Evolutionary conservation across 2,797 vertebrate genomes (phyloP).

Genomic region (Fistularia commersonii): DNA sequence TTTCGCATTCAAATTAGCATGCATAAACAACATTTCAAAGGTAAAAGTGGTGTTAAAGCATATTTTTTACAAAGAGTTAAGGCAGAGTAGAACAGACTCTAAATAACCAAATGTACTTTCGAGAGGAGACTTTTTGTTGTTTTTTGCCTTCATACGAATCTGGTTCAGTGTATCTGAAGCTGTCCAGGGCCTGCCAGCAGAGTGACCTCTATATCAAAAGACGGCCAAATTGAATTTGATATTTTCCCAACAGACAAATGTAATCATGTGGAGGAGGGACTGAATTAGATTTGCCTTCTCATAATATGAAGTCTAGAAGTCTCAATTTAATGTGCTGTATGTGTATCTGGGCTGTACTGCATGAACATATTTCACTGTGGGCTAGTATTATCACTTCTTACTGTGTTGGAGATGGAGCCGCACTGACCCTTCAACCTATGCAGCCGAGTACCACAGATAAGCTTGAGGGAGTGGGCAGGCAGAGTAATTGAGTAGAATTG

Average conservation of each 20-base stretch:
- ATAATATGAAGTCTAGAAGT: conserved; percentile 4
- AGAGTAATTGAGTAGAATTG: conserved; percentile 46
- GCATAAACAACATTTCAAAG: too few species aligned
- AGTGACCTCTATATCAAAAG: conserved; percentile 19
- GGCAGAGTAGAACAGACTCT: too few species aligned
- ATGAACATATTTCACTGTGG: conserved; percentile 3
- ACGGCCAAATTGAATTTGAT: conserved; percentile 24
- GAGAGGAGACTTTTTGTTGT: too few species aligned
- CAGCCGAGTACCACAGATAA: neutral
- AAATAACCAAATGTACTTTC: too few species aligned
- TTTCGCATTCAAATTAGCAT: too few species aligned
- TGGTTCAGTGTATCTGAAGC: conserved; percentile 7
- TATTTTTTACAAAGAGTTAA: too few species aligned
- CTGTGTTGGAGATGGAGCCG: conserved; percentile 3
- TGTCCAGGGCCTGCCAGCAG: conserved; percentile 9
- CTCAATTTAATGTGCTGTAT: neutral
- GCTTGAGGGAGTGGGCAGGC: conserved; percentile 7
- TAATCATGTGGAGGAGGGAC: conserved; percentile 21
- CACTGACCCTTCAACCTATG: conserved; percentile 3
- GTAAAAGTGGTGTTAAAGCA: too few species aligned
- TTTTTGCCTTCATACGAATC: neutral
- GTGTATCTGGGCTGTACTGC: neutral
- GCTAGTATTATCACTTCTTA: conserved; percentile 6
- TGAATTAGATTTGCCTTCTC: conserved; percentile 18
- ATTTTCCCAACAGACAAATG: conserved; percentile 20